Conservation (phyloP, 2,888 invertebrate species). For the Harpalus rubripes region DNA sequence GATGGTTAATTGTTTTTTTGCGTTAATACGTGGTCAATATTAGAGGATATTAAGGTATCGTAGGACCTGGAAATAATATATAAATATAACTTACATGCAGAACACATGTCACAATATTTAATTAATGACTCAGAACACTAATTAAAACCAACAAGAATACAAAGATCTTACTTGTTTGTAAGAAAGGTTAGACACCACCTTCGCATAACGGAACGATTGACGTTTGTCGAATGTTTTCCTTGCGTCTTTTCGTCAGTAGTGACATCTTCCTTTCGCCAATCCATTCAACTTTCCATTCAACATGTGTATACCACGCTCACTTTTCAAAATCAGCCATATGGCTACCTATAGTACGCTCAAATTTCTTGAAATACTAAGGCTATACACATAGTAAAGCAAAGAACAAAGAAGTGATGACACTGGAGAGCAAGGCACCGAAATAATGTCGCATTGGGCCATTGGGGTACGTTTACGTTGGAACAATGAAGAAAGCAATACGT, state of each 20-base stretch:
- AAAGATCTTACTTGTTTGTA: slow-evolving; percentile 58
- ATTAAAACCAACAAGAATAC: slow-evolving; percentile 48
- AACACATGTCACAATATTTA: slow-evolving; percentile 51
- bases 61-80: slow-evolving; percentile 55
- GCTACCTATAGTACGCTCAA: background rate
- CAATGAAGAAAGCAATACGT: too few species aligned
- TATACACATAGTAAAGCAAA: background rate
- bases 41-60: slow-evolving; percentile 17
- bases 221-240: slow-evolving; percentile 44
- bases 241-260: slow-evolving; percentile 22
- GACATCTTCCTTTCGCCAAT: slow-evolving; percentile 41
- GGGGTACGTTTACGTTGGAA: too few species aligned
- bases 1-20: slow-evolving; percentile 58
- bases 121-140: slow-evolving; percentile 56
- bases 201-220: slow-evolving; percentile 60
- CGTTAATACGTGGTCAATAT: slow-evolving; percentile 55
- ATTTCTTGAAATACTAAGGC: background rate
- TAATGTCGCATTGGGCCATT: too few species aligned
- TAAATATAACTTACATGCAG: slow-evolving; percentile 53
- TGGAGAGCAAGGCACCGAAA: too few species aligned
- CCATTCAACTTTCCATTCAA: slow-evolving; percentile 31
- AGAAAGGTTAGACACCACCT: slow-evolving; percentile 56
- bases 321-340: background rate
- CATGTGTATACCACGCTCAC: background rate
- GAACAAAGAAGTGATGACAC: too few species aligned